Percentiles rank a stretch among this genome's conserved stretches.
These are phyloP conservation scores for Eristalis pertinax DNA, from an alignment of 2,888 invertebrate species.

Conservation along the genomic window DNA sequence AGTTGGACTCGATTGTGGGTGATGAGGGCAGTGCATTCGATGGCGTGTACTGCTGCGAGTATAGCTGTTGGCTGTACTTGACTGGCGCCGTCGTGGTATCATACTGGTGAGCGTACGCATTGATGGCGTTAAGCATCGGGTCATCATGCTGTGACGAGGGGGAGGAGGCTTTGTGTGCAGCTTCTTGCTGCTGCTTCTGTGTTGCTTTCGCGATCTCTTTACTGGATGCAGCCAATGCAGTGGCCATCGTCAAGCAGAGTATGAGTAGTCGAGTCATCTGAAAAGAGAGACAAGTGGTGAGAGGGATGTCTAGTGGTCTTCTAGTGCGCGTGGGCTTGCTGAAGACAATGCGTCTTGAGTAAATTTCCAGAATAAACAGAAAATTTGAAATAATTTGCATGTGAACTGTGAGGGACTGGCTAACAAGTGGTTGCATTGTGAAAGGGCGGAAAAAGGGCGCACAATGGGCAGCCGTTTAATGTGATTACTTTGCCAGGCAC, in stretches of 20 bases:
- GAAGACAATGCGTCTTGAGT: background rate
- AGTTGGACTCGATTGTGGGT: conserved; percentile 79
- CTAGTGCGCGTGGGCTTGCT: background rate
- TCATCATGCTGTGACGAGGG: conserved; percentile 73
- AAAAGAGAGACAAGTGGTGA: background rate
- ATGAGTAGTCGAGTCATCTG: conserved; percentile 49
- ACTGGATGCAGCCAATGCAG: conserved; percentile 74
- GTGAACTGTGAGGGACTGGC: background rate
- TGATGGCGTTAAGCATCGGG: conserved; percentile 78
- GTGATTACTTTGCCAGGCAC: background rate
- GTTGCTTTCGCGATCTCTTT: conserved; percentile 76
- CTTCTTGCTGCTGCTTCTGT: conserved; percentile 61
- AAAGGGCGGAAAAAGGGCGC: background rate
- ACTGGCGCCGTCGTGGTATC: conserved; percentile 62
- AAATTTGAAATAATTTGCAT: background rate
- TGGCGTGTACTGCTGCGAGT: conserved; percentile 44
- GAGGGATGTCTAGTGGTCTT: background rate
- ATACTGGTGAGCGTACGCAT: conserved; percentile 78
- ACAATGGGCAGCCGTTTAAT: background rate
- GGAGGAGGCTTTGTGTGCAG: conserved; percentile 24
- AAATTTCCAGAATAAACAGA: conserved; percentile 10
- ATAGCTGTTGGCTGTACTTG: conserved; percentile 48
- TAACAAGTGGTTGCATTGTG: background rate
- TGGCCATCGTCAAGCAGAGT: conserved; percentile 21
- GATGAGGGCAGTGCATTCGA: conserved; percentile 72